A percentile compares a stretch with the other conserved stretches of the same genome.
Evolutionary conservation across 2,888 invertebrate genomes (phyloP).

Genomic region (Loripinus fragilis): DNA sequence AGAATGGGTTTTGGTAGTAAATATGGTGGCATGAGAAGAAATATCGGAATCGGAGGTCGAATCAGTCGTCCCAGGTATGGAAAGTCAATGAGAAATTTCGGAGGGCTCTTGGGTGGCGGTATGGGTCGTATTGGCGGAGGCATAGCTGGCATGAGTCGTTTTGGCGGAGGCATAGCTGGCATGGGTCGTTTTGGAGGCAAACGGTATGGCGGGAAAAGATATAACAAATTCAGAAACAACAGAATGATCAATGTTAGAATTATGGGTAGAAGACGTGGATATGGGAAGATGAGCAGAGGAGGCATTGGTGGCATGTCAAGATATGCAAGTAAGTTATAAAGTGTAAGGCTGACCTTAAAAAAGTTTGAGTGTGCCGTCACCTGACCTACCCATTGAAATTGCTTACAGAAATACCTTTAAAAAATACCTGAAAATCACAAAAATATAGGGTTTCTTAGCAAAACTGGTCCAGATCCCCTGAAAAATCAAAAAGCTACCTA

Average conservation of each 20-base stretch:
- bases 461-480: too few species aligned
- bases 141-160: slow-evolving; percentile 13
- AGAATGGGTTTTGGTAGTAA: slow-evolving; percentile 5
- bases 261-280: background rate
- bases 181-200: background rate
- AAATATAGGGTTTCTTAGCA: too few species aligned
- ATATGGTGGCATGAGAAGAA: background rate
- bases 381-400: too few species aligned
- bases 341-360: too few species aligned
- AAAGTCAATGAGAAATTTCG: background rate
- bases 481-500: too few species aligned
- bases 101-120: background rate
- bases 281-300: background rate
- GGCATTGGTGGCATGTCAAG: background rate
- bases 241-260: background rate
- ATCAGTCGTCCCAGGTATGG: background rate
- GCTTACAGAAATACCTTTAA: too few species aligned
- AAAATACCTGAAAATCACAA: too few species aligned
- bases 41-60: background rate
- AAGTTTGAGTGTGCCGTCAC: too few species aligned
- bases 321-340: background rate
- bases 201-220: background rate
- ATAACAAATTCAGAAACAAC: background rate
- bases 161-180: slow-evolving; percentile 16
- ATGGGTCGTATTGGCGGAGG: slow-evolving; percentile 14